These are phyloP conservation scores for Varecia variegata DNA, from an alignment of 2,797 vertebrate genomes.

Conservation along the genomic window DNA sequence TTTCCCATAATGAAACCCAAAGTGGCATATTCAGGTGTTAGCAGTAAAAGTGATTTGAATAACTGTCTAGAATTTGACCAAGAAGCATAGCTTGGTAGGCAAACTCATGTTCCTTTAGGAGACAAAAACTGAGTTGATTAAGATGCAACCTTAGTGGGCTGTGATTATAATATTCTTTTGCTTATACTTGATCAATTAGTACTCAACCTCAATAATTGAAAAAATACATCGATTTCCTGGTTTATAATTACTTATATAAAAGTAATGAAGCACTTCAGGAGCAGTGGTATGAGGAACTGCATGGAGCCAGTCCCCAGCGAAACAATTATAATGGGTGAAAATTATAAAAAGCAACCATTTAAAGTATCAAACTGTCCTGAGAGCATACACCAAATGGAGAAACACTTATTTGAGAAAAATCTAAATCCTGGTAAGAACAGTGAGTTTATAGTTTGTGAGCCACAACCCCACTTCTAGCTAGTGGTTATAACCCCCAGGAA, in stretches of 20 bases:
- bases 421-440: not conserved
- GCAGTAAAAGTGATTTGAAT: conserved; percentile 5
- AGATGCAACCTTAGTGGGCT: not conserved
- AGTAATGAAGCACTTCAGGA: not conserved
- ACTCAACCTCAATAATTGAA: not conserved
- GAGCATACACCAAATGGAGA: not conserved
- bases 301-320: not conserved
- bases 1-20: not conserved
- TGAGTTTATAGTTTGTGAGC: not conserved
- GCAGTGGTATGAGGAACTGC: not conserved
- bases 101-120: not conserved
- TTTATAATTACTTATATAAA: not conserved
- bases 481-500: not conserved
- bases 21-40: not conserved
- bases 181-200: not conserved
- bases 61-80: not conserved
- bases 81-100: not conserved
- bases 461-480: not conserved
- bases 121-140: not conserved
- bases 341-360: not conserved
- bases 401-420: not conserved
- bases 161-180: not conserved
- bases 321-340: not conserved
- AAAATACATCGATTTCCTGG: not conserved
- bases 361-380: not conserved